Base-by-base conservation (phyloP, 1,140 invertebrate species). In the Galleria mellonella region DNA sequence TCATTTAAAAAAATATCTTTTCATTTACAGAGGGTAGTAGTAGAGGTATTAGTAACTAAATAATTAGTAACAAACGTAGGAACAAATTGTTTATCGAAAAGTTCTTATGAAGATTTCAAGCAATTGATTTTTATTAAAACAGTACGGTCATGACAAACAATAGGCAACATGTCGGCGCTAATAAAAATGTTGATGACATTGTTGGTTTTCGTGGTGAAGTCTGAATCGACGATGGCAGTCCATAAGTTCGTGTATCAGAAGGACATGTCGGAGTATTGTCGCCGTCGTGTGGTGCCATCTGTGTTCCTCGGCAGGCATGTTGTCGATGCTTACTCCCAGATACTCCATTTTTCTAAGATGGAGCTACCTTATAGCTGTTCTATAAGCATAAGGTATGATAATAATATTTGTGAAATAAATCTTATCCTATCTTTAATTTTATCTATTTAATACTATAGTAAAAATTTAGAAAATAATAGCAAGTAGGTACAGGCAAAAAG, bases 191-290 rank as follows among this genome's bases (percentile, higher is more conserved):
- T 23, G 17, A 23, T 23, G 17, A 23, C 17, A 23, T 23, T 23
- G 17, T 23, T 23, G 17, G 17, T 23, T 23, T 23, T 2, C 17
- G 17, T 23, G 17, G 6, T 3, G 17, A 2, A 23, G 6, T 23
- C 17, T 23, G 17, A 23, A 23, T 23, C 17, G 6, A 23, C 17
- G 17, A 23, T 62, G 32, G 14, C 46, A 9, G 9, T 44, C 3
- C 53, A 39, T 3, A 67, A 51, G 36, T 64, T 68, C 7, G 51
- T 64, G 4, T 54, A 71, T 37, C 68, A 76, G 49, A 72, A 64
- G 33, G 77, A 84, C 13, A 51, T 82, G 11, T 84, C 81, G 0
- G 81, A 84, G 39, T 54, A 73, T 27, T 84, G 81, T 41, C 58
- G 60, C 12, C 62, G 81, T 0, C 54, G 62, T 0, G 77, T 72